Evolutionary conservation across 1,140 invertebrate species (phyloP), one percentile per base, ranked within the genome.

Genomic region (Phocides pigmalion): DNA sequence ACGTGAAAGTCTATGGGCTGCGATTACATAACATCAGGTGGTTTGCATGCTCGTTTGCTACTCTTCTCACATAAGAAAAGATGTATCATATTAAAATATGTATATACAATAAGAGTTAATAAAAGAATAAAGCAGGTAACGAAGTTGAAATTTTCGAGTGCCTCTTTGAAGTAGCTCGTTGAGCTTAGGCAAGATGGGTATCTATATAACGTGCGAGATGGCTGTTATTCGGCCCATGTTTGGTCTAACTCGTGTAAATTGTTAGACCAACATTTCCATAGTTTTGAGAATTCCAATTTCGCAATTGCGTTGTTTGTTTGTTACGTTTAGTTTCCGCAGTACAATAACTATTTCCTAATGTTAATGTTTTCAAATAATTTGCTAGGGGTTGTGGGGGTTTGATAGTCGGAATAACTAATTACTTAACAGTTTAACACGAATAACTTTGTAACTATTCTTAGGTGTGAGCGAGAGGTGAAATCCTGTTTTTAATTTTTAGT

Each of bases 191-290:
- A 8, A 28, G 25, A 28, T 28, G 5, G 25, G 5, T 28, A 28
- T 28, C n/a, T 28, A 28, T 8, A 28, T 28, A n/a, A 35, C n/a
- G n/a, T 35, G 32, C 0, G 32, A 35, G n/a, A 35, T 49, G 12
- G 46, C 22, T 46, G 42, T 49, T 49, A 6, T 32, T 49, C 25
- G 22, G 25, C 16, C 32, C 3, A 22, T 46, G 19, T 46, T 49
- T 28, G 22, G 47, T n/a, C 25, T 20, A 25, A 49, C 46, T 49
- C 46, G 46, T 25, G 46, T 49, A 49, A 49, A 49, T 49, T 49
- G 46, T 49, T 49, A 22, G 46, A 49, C 14, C 14, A 32, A 22
- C 20, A 49, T 49, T 49, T 16, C 25, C 15, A 50, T 50, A 25
- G 47, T 50, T 50, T 8, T 16, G 20, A 25, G n/a, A 32, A 28